Conservation (phyloP, 2,113 vertebrate species). For the Cromileptes altivelis region DNA sequence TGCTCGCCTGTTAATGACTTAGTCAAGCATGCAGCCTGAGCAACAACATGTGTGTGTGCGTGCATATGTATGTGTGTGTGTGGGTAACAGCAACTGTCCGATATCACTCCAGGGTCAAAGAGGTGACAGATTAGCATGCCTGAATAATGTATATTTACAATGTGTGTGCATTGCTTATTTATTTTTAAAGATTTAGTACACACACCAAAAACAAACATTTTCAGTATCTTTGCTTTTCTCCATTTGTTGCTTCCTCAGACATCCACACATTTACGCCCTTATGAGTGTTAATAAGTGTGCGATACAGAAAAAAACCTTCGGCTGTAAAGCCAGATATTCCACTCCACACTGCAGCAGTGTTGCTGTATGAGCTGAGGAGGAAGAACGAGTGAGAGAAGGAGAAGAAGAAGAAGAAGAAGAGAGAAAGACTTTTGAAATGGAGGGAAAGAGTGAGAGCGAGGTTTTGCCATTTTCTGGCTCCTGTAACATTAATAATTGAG, state of each 20-base stretch:
- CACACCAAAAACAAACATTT: neutral
- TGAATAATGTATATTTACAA: neutral
- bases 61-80: neutral
- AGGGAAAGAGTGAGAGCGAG: conserved; percentile 37
- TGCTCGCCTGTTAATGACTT: conserved; percentile 73
- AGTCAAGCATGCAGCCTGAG: conserved; percentile 55
- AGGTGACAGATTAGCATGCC: conserved; percentile 21
- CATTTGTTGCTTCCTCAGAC: neutral
- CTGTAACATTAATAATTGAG: conserved; percentile 73
- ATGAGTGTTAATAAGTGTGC: conserved; percentile 3
- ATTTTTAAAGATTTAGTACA: neutral
- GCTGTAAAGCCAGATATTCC: neutral
- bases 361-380: neutral
- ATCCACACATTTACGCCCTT: neutral
- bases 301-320: neutral
- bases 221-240: neutral
- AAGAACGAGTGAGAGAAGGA: neutral
- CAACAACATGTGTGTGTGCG: conserved; percentile 12
- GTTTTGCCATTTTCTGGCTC: conserved; percentile 60
- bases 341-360: neutral
- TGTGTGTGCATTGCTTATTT: neutral
- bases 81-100: conserved; percentile 7
- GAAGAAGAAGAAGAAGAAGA: neutral
- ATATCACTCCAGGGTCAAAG: conserved; percentile 38
- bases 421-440: conserved; percentile 37